Evolutionary conservation across 23 tunicate genomes (phyloP).

Genomic region (Clavelina lepadiformis): DNA sequence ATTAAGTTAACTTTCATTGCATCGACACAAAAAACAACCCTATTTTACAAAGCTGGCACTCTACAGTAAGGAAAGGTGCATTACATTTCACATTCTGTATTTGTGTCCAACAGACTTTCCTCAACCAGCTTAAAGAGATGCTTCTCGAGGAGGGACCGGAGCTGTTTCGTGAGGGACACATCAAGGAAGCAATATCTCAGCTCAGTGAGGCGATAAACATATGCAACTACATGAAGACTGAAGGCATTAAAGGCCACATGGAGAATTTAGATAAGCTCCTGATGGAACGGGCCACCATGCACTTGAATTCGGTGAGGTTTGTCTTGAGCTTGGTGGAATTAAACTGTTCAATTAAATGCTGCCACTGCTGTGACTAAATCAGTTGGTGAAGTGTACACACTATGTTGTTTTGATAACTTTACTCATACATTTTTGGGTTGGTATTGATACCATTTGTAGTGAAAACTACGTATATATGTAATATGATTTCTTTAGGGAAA

Average conservation of each 20-base stretch:
- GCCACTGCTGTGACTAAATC: too few species aligned
- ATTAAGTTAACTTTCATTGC: too few species aligned
- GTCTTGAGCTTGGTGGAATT: too few species aligned
- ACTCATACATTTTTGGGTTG: not conserved
- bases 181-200: slow-evolving; percentile 53
- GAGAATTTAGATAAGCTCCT: slow-evolving; percentile 52
- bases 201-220: slow-evolving; percentile 82
- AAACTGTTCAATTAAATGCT: too few species aligned
- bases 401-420: not conserved
- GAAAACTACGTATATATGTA: not conserved
- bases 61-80: not conserved
- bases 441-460: not conserved
- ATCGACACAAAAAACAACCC: too few species aligned
- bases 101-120: slow-evolving; percentile 42
- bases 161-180: slow-evolving; percentile 36
- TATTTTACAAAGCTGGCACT: not conserved
- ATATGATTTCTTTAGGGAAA: slow-evolving; percentile 52
- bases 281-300: slow-evolving; percentile 59
- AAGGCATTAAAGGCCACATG: slow-evolving; percentile 67
- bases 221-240: slow-evolving; percentile 73
- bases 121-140: slow-evolving; percentile 88
- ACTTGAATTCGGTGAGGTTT: slow-evolving; percentile 36
- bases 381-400: too few species aligned
- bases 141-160: slow-evolving; percentile 70
- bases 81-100: too few species aligned